These are phyloP conservation scores for Hyles vespertilio DNA, from an alignment of 1,140 invertebrate genomes.

Conservation along the genomic window DNA sequence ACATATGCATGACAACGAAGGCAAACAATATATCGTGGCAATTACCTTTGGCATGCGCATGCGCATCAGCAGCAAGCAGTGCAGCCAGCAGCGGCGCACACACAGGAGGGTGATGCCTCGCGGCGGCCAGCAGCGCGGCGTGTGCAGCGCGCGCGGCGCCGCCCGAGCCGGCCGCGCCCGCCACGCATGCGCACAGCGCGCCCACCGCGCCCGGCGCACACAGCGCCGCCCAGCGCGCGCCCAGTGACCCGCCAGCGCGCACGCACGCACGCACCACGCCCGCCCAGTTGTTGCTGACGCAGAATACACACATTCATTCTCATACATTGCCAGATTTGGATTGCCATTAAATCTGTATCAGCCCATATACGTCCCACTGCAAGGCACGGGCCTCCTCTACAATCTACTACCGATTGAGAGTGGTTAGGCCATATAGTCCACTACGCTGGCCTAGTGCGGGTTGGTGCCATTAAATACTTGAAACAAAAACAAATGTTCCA, in stretches of 20 bases:
- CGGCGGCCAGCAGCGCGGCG: slow-evolving; percentile 40
- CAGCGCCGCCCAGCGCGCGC: slow-evolving; percentile 11
- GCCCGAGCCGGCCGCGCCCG: slow-evolving; percentile 25
- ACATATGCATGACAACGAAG: too few relatives aligned
- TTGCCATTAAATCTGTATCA: too few relatives aligned
- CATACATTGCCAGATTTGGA: not conserved
- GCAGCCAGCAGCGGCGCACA: slow-evolving; percentile 37
- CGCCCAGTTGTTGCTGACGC: slow-evolving; percentile 56
- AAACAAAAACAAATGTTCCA: not conserved
- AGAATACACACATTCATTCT: too few relatives aligned
- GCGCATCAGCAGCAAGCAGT: slow-evolving; percentile 46
- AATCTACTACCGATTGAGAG: too few relatives aligned
- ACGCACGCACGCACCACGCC: slow-evolving; percentile 49
- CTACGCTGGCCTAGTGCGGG: too few relatives aligned
- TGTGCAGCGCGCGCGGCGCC: slow-evolving; percentile 32
- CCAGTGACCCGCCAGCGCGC: slow-evolving; percentile 20
- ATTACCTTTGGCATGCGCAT: slow-evolving; percentile 47
- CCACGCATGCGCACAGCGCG: slow-evolving; percentile 37
- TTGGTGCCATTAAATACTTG: not conserved
- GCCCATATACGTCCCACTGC: too few relatives aligned
- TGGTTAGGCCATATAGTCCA: too few relatives aligned
- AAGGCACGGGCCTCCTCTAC: too few relatives aligned
- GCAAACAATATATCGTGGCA: not conserved
- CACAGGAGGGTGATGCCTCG: slow-evolving; percentile 35
- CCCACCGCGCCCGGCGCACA: slow-evolving; percentile 25